These are phyloP conservation scores for Phytoseiulus persimilis DNA, from an alignment of 2,888 invertebrate genomes.

Conservation along the genomic window DNA sequence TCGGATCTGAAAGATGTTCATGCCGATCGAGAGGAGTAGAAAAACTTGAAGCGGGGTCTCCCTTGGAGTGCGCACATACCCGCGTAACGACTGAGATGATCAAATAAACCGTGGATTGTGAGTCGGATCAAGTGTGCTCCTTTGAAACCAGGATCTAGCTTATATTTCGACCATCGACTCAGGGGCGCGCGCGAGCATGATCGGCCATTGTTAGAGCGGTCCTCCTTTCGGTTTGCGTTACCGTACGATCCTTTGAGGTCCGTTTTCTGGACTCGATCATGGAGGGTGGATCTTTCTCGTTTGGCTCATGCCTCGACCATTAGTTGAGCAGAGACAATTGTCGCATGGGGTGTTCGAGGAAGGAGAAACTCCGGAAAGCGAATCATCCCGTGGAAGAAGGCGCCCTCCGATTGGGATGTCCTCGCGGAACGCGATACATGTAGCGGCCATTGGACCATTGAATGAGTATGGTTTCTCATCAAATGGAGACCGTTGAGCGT, in stretches of 20 bases:
- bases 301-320: too few relatives aligned
- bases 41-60: background rate
- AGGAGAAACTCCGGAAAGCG: too few relatives aligned
- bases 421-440: background rate
- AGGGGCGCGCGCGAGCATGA: background rate
- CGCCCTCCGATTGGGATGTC: too few relatives aligned
- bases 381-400: too few relatives aligned
- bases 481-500: background rate
- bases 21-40: background rate
- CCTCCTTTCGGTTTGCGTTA: too few relatives aligned
- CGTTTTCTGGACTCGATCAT: too few relatives aligned
- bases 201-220: background rate
- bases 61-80: background rate
- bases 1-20: background rate
- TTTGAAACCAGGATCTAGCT: background rate
- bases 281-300: too few relatives aligned
- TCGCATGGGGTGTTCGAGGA: too few relatives aligned
- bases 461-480: background rate
- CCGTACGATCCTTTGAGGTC: too few relatives aligned
- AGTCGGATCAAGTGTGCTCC: background rate
- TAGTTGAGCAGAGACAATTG: too few relatives aligned
- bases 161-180: background rate
- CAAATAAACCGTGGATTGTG: background rate
- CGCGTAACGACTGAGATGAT: background rate
- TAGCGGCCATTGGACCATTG: background rate